Conservation (phyloP, 2,888 invertebrate genomes). For the Caenorhabditis virilis region DNA sequence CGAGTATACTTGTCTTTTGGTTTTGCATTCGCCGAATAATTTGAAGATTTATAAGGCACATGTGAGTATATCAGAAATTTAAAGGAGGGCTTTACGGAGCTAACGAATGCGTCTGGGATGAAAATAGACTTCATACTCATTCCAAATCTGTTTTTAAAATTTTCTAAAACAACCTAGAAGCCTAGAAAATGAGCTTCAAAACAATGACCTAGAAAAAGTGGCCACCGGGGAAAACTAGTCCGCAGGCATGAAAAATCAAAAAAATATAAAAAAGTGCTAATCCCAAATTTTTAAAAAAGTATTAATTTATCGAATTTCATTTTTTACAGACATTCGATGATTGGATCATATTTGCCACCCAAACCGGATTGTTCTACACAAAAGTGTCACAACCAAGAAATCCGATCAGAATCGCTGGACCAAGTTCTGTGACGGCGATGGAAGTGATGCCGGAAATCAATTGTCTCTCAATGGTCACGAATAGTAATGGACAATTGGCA, state of each 20-base stretch:
- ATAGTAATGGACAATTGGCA: constrained; percentile 23
- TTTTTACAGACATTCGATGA: constrained; percentile 44
- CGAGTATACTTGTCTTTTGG: constrained; percentile 41
- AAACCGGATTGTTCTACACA: constrained; percentile 61
- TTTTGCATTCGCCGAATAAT: constrained; percentile 41
- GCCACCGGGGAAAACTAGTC: no score
- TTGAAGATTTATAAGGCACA: constrained; percentile 37
- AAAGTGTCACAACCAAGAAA: constrained; percentile 40
- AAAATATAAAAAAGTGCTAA: no score
- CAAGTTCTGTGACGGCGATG: constrained; percentile 44
- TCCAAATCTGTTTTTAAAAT: no score
- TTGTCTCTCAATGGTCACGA: constrained; percentile 32
- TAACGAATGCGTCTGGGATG: no score
- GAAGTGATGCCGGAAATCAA: constrained; percentile 47
- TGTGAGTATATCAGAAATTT: constrained; percentile 26
- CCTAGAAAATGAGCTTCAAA: no score
- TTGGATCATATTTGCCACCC: constrained; percentile 56
- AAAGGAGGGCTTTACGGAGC: no score
- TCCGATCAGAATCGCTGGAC: constrained; percentile 55
- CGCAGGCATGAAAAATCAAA: no score
- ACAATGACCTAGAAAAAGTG: no score
- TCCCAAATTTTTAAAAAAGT: no score
- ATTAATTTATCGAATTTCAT: constrained; percentile 6
- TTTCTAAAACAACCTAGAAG: no score
- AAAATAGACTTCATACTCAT: no score